Conservation (phyloP, 2,113 vertebrate genomes). For the Puffinus mauretanicus region DNA sequence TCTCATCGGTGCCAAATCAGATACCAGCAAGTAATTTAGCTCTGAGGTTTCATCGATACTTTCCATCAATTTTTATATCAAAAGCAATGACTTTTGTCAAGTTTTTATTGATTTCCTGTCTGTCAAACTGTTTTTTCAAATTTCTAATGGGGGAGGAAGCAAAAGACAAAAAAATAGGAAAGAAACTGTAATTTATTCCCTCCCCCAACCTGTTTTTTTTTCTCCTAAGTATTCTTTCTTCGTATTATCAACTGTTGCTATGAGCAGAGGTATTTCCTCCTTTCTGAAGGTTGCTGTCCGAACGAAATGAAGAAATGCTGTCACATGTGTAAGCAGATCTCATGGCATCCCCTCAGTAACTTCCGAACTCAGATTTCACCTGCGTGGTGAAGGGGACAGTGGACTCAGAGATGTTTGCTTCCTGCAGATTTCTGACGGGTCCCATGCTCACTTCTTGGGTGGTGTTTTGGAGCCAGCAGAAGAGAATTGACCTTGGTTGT, state of each 20-base stretch:
- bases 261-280: neutral
- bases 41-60: neutral
- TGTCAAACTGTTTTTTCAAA: neutral
- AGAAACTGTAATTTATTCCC: neutral
- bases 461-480: neutral
- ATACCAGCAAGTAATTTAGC: neutral
- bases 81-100: neutral
- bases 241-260: neutral
- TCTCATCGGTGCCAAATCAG: neutral
- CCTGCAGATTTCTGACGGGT: neutral
- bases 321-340: neutral
- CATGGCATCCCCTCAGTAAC: neutral
- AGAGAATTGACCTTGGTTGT: neutral
- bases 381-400: neutral
- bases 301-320: neutral
- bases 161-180: neutral
- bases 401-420: neutral
- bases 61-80: conserved; percentile 7
- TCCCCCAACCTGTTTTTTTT: neutral
- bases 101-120: neutral
- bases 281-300: neutral
- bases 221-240: neutral
- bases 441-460: accelerated
- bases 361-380: neutral
- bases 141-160: neutral